Percentiles rank a stretch among this genome's conserved stretches.
Evolutionary conservation across 2,888 invertebrate species (phyloP).

Genomic region (Drosophila eohydei): DNA sequence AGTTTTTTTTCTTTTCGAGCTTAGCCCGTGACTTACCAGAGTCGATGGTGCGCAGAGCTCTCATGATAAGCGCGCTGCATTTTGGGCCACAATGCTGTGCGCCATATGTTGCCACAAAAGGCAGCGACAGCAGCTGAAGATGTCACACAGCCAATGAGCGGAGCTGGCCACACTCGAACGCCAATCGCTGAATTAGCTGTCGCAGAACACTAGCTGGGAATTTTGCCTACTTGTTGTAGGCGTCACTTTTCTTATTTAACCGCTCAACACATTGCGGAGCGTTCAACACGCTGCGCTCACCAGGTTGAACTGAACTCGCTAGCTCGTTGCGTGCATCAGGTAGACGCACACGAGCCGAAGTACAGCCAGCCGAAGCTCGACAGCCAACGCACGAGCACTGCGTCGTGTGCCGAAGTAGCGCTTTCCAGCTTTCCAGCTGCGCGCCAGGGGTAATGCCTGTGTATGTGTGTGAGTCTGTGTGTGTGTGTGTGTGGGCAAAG

Average conservation of each 20-base stretch:
- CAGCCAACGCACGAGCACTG: constrained; percentile 7
- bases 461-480: neutral
- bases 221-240: constrained; percentile 72
- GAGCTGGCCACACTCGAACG: constrained; percentile 47
- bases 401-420: constrained; percentile 14
- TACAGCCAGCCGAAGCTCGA: constrained; percentile 19
- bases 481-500: constrained; percentile 25
- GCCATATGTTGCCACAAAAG: constrained; percentile 71
- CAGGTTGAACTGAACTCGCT: constrained; percentile 81
- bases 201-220: constrained; percentile 74
- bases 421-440: constrained; percentile 51
- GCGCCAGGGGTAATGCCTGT: constrained; percentile 61
- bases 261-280: constrained; percentile 78
- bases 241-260: constrained; percentile 82
- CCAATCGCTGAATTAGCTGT: constrained; percentile 64
- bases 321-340: constrained; percentile 74
- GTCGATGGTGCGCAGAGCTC: constrained; percentile 52
- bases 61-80: constrained; percentile 52
- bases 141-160: constrained; percentile 17
- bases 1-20: constrained; percentile 1
- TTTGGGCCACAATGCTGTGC: constrained; percentile 65
- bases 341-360: constrained; percentile 52
- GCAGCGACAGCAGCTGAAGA: constrained; percentile 26
- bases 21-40: constrained; percentile 66
- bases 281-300: constrained; percentile 81